Evolutionary conservation across 64 coral and sea anemone genomes (phyloP), one percentile per base, ranked within the genome.

Genomic region (Actinia equina): DNA sequence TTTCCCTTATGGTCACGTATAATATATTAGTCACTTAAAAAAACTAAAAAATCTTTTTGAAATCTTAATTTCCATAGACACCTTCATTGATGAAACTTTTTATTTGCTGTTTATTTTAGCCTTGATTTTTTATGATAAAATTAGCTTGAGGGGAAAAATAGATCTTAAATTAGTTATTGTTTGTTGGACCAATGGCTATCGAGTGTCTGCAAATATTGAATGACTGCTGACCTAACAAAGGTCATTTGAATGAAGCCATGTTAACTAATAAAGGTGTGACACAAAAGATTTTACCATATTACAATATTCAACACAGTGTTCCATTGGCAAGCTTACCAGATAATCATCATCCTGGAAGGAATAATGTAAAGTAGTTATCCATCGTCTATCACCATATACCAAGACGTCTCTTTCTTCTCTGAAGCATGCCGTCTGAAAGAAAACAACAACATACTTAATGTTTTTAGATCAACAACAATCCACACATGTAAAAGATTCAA

Each of bases 341-440:
- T 95, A 98, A 90, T 89, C 87, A 78, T 90, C 97, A 91, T 99
- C 97, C 93, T 99, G 97, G 79, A 99, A 99, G 42, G 97, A 88
- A 95, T 91, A 99, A 70, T 99, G 97, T 43, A 99, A 83, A 54
- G 90, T 92, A 18, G 97, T 99, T 20, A 99, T 99, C 97, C 97
- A 99, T 53, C 84, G 89, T 53, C 92, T 95, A 25, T 99, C 97
- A 19, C 97, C 97, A 84, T 99, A 95, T 9, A 99, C 97, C 43
- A 99, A 61, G 7, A 99, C 97, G 89, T 99, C 97, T 84, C 97
- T 92, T 85, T 99, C 97, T 84, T 99, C 97, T 64, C 92, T 99
- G 83, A 95, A 99, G 76, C 97, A 99, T 17, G 97, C 97, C 65
- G 97, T 99, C 97, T 99, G 77, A 87, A 84, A 86, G 19, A 45